phyloP scores from a whole-genome alignment of 23 tunicate species.

The Styela plicata region DNA sequence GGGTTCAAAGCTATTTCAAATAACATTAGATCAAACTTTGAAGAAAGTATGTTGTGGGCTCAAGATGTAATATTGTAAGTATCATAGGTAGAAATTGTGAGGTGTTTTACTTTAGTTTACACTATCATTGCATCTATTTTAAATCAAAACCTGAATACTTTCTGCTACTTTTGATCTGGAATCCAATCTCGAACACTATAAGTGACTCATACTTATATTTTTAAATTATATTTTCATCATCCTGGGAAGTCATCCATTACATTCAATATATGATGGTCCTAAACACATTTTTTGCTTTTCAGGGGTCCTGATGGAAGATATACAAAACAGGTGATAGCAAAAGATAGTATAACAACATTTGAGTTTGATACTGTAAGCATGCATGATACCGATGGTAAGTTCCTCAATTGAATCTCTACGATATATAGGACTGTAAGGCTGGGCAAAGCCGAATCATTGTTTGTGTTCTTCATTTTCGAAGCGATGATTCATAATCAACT shows the following conservation, averaged over 20 bases:
- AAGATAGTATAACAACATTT: constrained; percentile 18
- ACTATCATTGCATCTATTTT: background rate
- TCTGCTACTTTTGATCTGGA: too few species aligned
- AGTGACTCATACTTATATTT: too few species aligned
- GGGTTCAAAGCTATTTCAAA: constrained; percentile 4
- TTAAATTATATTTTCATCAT: too few species aligned
- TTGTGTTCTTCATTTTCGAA: too few species aligned
- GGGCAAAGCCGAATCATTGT: background rate
- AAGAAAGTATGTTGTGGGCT: constrained; percentile 30
- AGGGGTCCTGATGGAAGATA: constrained; percentile 12
- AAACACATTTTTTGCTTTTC: background rate
- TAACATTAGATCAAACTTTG: constrained; percentile 19
- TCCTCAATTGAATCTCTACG: background rate
- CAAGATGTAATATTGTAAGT: constrained; percentile 23
- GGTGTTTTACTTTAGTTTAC: background rate
- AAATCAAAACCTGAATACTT: too few species aligned
- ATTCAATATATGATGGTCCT: too few species aligned
- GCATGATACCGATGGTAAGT: constrained; percentile 1
- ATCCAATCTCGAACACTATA: too few species aligned
- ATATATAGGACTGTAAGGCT: background rate
- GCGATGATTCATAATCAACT: too few species aligned
- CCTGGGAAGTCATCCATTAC: too few species aligned
- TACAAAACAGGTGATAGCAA: background rate
- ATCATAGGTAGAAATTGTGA: too few species aligned
- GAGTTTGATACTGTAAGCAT: constrained; percentile 25